These are phyloP conservation scores for Petrosia ficiformis DNA, from an alignment of 37 sponge, comb jelly and placozoan genomes.

Conservation along the genomic window DNA sequence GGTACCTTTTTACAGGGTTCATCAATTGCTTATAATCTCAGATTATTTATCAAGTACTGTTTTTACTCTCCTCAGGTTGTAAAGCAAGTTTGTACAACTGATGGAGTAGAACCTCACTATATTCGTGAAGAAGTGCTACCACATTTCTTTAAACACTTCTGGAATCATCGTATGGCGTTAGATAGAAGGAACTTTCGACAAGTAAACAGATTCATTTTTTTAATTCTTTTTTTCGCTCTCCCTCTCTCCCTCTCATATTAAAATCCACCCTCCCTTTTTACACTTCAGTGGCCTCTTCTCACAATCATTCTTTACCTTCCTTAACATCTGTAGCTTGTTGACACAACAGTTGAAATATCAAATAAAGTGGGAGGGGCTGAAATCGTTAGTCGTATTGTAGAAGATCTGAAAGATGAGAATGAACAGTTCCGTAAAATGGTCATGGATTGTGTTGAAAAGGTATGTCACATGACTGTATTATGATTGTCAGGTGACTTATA, in stretches of 20 bases:
- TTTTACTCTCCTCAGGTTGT: conserved; percentile 88
- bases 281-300: no score
- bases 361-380: conserved; percentile 98
- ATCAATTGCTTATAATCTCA: no score
- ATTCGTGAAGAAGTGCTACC: conserved; percentile 93
- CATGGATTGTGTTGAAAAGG: conserved; percentile 97
- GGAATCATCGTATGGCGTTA: conserved; percentile 96
- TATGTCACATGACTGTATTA: conserved; percentile 6
- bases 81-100: conserved; percentile 98
- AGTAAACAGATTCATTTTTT: conserved; percentile 33
- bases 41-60: no score
- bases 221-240: background rate
- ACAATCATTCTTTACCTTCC: no score
- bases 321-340: conserved; percentile 91
- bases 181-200: conserved; percentile 94
- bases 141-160: conserved; percentile 96
- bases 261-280: background rate
- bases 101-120: conserved; percentile 97
- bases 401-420: conserved; percentile 97
- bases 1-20: no score
- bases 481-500: background rate
- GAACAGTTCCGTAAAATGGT: conserved; percentile 99
- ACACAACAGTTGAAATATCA: conserved; percentile 97
- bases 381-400: conserved; percentile 88
- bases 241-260: background rate